These are phyloP conservation scores for Tenthredo scrophulariae DNA, from an alignment of 2,888 invertebrate genomes.

Conservation along the genomic window DNA sequence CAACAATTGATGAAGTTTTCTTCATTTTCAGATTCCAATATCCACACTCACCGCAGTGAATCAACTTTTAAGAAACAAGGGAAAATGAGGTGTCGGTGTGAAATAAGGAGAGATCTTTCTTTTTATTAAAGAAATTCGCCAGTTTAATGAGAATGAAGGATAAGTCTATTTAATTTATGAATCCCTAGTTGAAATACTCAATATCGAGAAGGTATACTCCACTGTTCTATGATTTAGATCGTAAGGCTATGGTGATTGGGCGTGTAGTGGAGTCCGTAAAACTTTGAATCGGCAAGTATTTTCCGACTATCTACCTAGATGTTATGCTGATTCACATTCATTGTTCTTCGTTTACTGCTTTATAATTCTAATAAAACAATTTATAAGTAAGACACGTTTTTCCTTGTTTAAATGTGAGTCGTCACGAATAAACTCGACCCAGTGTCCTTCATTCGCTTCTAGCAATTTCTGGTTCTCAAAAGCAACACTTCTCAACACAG, in stretches of 20 bases:
- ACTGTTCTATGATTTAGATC: neutral
- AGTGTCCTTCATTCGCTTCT: slow-evolving; percentile 15
- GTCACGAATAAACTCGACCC: slow-evolving; percentile 2
- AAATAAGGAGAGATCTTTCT: neutral
- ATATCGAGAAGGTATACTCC: neutral
- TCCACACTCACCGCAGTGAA: slow-evolving; percentile 84
- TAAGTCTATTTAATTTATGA: neutral
- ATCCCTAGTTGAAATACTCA: slow-evolving; percentile 15
- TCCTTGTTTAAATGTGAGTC: slow-evolving; percentile 17
- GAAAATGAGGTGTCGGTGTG: slow-evolving; percentile 53
- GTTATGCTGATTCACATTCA: slow-evolving; percentile 36
- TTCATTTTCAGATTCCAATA: slow-evolving; percentile 82
- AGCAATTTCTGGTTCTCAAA: neutral
- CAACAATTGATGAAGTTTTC: neutral
- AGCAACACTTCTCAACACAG: neutral
- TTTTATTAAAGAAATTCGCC: neutral
- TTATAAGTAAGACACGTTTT: slow-evolving; percentile 50
- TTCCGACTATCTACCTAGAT: neutral
- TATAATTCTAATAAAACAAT: slow-evolving; percentile 38
- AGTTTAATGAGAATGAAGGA: neutral
- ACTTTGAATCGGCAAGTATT: neutral
- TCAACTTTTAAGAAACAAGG: slow-evolving; percentile 82
- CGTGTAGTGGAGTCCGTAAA: neutral
- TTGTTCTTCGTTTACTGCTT: slow-evolving; percentile 51
- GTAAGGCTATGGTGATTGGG: slow-evolving; percentile 6